A percentile compares a stretch with the other conserved stretches of the same genome.
These are phyloP conservation scores for Heliconius himera DNA, from an alignment of 1,140 invertebrate species.

Conservation along the genomic window DNA sequence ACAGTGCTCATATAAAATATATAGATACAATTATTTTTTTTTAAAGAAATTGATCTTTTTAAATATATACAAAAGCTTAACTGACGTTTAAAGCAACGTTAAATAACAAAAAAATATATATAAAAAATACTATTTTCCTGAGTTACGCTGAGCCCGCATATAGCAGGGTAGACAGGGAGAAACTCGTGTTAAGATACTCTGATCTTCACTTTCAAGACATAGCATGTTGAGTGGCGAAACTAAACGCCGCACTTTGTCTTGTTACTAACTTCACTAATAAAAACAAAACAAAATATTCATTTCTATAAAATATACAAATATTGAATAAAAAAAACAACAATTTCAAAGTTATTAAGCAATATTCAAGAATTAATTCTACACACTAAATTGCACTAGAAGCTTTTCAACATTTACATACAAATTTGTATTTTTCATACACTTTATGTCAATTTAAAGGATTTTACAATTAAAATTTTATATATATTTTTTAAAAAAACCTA, in stretches of 20 bases:
- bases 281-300: too few relatives aligned
- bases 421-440: slow-evolving; percentile 10
- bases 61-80: not conserved
- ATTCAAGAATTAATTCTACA: not conserved
- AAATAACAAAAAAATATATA: not conserved
- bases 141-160: too few relatives aligned
- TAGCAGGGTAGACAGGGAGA: too few relatives aligned
- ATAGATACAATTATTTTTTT: not conserved
- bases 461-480: too few relatives aligned
- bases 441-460: not conserved
- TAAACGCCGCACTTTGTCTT: too few relatives aligned
- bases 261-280: too few relatives aligned
- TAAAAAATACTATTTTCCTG: not conserved
- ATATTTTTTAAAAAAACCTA: too few relatives aligned
- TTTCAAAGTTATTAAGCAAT: not conserved
- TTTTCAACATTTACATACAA: not conserved
- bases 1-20: slow-evolving; percentile 9
- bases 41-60: not conserved
- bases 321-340: not conserved
- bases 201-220: too few relatives aligned
- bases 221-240: too few relatives aligned
- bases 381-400: not conserved
- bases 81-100: not conserved
- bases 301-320: not conserved
- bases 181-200: too few relatives aligned